These are phyloP conservation scores for Macropus fuliginosus DNA, from an alignment of 2,797 vertebrate genomes.

Conservation along the genomic window DNA sequence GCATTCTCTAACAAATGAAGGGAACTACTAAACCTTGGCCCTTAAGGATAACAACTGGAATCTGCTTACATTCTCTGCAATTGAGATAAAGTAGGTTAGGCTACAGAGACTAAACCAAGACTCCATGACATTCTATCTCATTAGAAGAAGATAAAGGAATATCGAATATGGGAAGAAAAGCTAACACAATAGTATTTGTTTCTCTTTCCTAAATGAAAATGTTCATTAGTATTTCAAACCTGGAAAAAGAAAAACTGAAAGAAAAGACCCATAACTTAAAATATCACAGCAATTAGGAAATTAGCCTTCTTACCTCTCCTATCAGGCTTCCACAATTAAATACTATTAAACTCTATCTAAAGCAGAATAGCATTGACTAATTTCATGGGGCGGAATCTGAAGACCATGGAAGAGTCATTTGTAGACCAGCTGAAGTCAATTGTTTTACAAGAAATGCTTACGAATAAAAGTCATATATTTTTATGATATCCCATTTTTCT, in stretches of 20 bases:
- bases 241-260: constrained; percentile 20
- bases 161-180: constrained; percentile 6
- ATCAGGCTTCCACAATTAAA: neutral
- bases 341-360: neutral
- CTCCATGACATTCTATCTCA: neutral
- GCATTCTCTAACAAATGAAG: constrained; percentile 29
- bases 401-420: neutral
- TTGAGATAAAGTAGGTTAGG: neutral
- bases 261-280: constrained; percentile 28
- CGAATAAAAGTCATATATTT: neutral
- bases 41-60: constrained; percentile 12
- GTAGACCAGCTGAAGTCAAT: neutral
- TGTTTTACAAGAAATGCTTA: neutral
- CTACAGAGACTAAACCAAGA: neutral
- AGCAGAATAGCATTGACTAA: constrained; percentile 3
- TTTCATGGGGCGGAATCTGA: constrained; percentile 5
- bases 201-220: neutral
- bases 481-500: neutral
- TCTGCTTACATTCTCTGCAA: neutral
- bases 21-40: neutral
- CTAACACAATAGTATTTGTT: constrained; percentile 2
- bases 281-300: constrained; percentile 19
- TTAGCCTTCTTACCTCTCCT: neutral
- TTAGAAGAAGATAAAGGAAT: constrained; percentile 10
- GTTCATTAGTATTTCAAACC: constrained; percentile 33